A percentile compares a stretch with the other conserved stretches of the same genome.
These are phyloP conservation scores for Diachasma alloeum DNA, from an alignment of 1,140 invertebrate species.

Conservation along the genomic window DNA sequence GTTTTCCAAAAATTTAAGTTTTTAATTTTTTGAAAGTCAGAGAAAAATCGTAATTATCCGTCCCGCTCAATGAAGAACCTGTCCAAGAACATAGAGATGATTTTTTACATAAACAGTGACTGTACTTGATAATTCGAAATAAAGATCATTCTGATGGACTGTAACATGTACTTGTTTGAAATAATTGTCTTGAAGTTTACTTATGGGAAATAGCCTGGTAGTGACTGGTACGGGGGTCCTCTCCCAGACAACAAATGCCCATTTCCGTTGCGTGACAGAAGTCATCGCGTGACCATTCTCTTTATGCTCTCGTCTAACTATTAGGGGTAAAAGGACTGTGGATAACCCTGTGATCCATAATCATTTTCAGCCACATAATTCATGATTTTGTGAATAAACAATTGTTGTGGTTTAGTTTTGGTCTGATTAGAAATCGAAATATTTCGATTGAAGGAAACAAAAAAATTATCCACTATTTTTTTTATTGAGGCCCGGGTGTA, in stretches of 20 bases:
- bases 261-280: conserved; percentile 22
- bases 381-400: not conserved
- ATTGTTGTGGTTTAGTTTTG: not conserved
- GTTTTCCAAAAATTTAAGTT: not conserved
- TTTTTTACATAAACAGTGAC: not conserved
- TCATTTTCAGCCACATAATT: not conserved
- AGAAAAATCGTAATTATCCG: not conserved
- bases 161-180: not conserved
- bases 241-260: not conserved
- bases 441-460: too few species aligned
- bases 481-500: too few species aligned
- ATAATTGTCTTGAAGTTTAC: not conserved
- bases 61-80: not conserved
- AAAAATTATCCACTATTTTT: too few species aligned
- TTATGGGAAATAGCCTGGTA: conserved; percentile 6
- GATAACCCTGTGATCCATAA: not conserved
- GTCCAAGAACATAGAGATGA: not conserved
- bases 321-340: not conserved
- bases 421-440: too few species aligned
- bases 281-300: not conserved
- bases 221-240: not conserved
- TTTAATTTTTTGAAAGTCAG: not conserved
- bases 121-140: not conserved
- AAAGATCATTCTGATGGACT: not conserved
- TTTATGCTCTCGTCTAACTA: not conserved